phyloP scores from a whole-genome alignment of 2,888 invertebrate genomes.

The Conistra vaccinii region DNA sequence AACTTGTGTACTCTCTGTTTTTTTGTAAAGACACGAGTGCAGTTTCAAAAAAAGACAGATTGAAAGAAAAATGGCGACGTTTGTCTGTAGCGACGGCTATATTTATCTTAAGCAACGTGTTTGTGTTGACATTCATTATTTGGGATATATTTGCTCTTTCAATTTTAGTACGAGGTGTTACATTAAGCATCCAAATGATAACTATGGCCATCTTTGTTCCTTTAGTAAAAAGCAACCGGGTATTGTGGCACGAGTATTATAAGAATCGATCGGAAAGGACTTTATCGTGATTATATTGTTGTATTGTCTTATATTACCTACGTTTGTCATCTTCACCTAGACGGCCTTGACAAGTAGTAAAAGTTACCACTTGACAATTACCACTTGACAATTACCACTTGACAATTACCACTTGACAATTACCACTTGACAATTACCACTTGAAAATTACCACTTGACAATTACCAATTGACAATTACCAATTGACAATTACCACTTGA shows the following conservation, averaged over 20 bases:
- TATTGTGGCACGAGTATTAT: slow-evolving; percentile 18
- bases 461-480: too few species aligned
- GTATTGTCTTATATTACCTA: too few species aligned
- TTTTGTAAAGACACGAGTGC: slow-evolving; percentile 2
- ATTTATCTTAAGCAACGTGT: slow-evolving; percentile 32
- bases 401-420: too few species aligned
- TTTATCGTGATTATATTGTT: not conserved
- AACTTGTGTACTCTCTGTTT: slow-evolving; percentile 19
- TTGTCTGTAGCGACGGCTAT: slow-evolving; percentile 15
- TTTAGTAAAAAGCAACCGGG: slow-evolving; percentile 26
- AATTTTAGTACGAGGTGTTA: slow-evolving; percentile 9
- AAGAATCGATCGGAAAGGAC: slow-evolving; percentile 9
- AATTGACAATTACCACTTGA: too few species aligned
- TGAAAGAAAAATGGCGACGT: slow-evolving; percentile 13
- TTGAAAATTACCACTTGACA: too few species aligned
- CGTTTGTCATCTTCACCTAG: too few species aligned
- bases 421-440: too few species aligned
- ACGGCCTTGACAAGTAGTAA: too few species aligned
- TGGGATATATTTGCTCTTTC: slow-evolving; percentile 25
- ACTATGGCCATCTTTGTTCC: slow-evolving; percentile 22
- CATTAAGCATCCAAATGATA: slow-evolving; percentile 19
- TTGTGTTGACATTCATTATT: slow-evolving; percentile 23
- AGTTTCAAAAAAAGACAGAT: slow-evolving; percentile 8
- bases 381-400: too few species aligned
- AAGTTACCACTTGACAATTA: too few species aligned